These are phyloP conservation scores for Pristionchus entomophagus DNA, from an alignment of 2,888 invertebrate species.

Conservation along the genomic window DNA sequence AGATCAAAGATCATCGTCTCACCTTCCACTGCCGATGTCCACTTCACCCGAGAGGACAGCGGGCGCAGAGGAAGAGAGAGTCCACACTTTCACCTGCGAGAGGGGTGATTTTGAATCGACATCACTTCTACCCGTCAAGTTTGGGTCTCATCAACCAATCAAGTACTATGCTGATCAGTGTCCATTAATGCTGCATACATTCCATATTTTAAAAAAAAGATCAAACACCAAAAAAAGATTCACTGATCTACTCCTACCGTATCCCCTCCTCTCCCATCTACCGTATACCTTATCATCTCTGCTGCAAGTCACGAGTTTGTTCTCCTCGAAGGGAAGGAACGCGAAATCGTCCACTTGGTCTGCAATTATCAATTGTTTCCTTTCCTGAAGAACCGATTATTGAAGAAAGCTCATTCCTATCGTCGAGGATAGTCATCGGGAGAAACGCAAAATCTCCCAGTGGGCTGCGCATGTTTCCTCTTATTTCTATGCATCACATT, in stretches of 20 bases:
- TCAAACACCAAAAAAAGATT: background rate
- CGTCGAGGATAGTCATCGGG: background rate
- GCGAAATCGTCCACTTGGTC: slow-evolving; percentile 95
- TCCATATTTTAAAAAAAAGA: background rate
- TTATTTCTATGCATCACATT: too few relatives aligned
- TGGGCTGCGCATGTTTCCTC: too few relatives aligned
- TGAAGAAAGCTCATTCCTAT: background rate
- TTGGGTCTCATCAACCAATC: background rate
- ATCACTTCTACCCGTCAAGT: background rate
- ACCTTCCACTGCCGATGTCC: slow-evolving; percentile 28
- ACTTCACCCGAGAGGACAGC: slow-evolving; percentile 81
- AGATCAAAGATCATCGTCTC: background rate
- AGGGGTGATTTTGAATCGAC: background rate
- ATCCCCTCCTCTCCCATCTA: background rate
- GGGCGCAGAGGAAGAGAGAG: slow-evolving; percentile 91
- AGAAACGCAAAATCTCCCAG: background rate
- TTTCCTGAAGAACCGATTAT: background rate
- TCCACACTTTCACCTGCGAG: slow-evolving; percentile 60
- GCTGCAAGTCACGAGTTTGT: slow-evolving; percentile 88
- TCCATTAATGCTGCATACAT: background rate
- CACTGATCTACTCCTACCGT: background rate
- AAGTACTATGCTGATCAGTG: background rate
- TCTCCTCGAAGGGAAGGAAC: slow-evolving; percentile 95
- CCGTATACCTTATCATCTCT: slow-evolving; percentile 77
- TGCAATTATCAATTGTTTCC: slow-evolving; percentile 78